phyloP scores from a whole-genome alignment of 1,140 invertebrate genomes.

The Drosophila sturtevanti region DNA sequence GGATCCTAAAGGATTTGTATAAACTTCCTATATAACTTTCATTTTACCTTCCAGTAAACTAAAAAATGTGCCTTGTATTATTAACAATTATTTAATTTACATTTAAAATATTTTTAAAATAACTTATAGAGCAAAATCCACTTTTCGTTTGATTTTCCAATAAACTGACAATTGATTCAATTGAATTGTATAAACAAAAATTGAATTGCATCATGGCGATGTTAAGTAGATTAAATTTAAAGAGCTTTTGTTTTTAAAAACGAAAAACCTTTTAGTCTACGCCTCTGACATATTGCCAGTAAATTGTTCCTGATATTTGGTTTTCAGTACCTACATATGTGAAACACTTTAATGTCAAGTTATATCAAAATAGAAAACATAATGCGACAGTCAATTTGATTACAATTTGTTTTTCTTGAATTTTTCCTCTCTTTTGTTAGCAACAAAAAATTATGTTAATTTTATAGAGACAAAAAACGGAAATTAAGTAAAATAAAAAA shows the following conservation, averaged over 20 bases:
- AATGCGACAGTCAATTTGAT: background rate
- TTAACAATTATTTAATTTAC: too few relatives aligned
- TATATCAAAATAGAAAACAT: background rate
- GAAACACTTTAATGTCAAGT: slow-evolving; percentile 1
- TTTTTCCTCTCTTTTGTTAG: slow-evolving; percentile 26
- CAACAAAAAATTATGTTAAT: slow-evolving; percentile 75
- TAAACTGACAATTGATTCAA: background rate
- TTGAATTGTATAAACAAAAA: slow-evolving; percentile 2
- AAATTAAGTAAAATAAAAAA: slow-evolving; percentile 74
- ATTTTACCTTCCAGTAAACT: too few relatives aligned
- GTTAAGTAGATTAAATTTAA: background rate
- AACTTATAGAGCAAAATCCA: background rate
- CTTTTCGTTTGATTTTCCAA: background rate
- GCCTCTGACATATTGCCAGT: background rate
- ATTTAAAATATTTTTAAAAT: too few relatives aligned
- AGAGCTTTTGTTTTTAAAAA: background rate
- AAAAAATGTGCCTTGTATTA: too few relatives aligned
- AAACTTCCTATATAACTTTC: too few relatives aligned
- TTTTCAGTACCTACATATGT: background rate
- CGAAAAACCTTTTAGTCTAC: background rate
- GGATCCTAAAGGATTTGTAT: too few relatives aligned
- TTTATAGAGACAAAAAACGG: slow-evolving; percentile 60
- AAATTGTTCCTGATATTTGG: background rate
- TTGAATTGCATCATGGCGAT: background rate
- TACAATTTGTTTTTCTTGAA: slow-evolving; percentile 13